Base-by-base conservation (phyloP, 1,140 invertebrate species). In the Heterodera schachtii region DNA sequence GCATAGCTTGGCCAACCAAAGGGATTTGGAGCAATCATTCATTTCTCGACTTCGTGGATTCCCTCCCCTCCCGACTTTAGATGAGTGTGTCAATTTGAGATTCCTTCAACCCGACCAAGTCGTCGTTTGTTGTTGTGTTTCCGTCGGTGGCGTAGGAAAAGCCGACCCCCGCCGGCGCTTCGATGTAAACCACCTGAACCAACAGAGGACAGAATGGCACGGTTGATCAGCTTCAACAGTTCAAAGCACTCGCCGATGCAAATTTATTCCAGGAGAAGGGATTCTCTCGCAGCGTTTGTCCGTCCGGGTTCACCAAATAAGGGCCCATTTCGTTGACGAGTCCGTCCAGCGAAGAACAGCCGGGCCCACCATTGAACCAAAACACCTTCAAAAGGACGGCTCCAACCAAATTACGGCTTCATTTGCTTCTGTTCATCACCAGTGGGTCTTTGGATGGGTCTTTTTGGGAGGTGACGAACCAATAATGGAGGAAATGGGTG, bases 321-420 rank as follows among this genome's bases (percentile, higher is more conserved):
- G 92, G 92, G 11, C 92, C 92, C 87, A 92, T 90, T 86, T 93
- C 92, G 82, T 90, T 91, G 7, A 93, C 87, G 5, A 92, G 86
- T 7, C 92, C 92, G 67, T 66, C 75, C 16, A 89, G 44, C 6
- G 92, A 93, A 77, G 91, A 91, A 84, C 92, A 92, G 6, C 92
- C 92, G 76, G 92, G 92, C 49, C 92, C 92, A 47, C 87, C 83
- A 75, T 85, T 78, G 46, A 78, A 78, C 75, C 75, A 78, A 64
- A 78, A 78, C 3, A 77, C 3, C 75, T 77, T 57, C 44, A 3
- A n/a, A 67, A 67, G 6, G 2, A 41, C 5, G n/a, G 31, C 31
- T 31, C 31, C 31, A n/a, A 64, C 9, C 66, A 69, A 77, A 64
- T 77, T 52, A 41, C 8, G 93, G 31, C 31, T 31, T 31, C 31